Percentiles rank a stretch among this genome's conserved stretches.
Conservation (phyloP, 2,888 invertebrate genomes). For the Protodeltote pygarga region DNA sequence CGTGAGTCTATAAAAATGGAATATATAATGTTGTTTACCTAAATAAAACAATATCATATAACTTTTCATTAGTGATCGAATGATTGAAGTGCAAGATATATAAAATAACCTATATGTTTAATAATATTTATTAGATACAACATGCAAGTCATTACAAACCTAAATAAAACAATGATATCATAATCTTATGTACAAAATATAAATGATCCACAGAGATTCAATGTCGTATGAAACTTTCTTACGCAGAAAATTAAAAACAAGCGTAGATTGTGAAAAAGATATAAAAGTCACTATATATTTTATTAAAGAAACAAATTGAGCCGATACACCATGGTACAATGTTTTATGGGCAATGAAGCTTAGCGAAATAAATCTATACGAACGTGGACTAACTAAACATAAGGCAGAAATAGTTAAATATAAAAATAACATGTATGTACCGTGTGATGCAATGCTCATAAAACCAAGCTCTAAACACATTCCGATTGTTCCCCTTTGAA, state of each 20-base stretch:
- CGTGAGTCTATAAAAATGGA: too few species aligned
- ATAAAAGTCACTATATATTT: slow-evolving; percentile 17
- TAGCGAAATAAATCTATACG: slow-evolving; percentile 29
- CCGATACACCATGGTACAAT: slow-evolving; percentile 10
- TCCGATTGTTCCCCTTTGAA: slow-evolving; percentile 22
- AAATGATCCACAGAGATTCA: too few species aligned
- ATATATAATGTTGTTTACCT: too few species aligned
- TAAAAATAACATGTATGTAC: slow-evolving; percentile 29
- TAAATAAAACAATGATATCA: too few species aligned
- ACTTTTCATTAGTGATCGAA: too few species aligned
- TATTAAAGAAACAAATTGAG: slow-evolving; percentile 14
- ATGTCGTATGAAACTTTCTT: too few species aligned
- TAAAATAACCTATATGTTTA: too few species aligned
- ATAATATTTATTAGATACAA: too few species aligned
- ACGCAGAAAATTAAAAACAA: neutral
- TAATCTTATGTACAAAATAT: too few species aligned
- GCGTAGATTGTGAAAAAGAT: neutral
- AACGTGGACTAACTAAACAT: slow-evolving; percentile 39
- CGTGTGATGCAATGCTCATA: slow-evolving; percentile 8
- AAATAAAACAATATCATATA: too few species aligned
- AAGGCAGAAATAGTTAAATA: slow-evolving; percentile 16
- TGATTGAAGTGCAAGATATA: too few species aligned
- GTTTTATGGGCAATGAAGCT: slow-evolving; percentile 41
- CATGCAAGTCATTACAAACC: too few species aligned
- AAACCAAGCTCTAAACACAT: slow-evolving; percentile 18